These are phyloP conservation scores for Erebia epiphron DNA, from an alignment of 2,888 invertebrate genomes.

Conservation along the genomic window DNA sequence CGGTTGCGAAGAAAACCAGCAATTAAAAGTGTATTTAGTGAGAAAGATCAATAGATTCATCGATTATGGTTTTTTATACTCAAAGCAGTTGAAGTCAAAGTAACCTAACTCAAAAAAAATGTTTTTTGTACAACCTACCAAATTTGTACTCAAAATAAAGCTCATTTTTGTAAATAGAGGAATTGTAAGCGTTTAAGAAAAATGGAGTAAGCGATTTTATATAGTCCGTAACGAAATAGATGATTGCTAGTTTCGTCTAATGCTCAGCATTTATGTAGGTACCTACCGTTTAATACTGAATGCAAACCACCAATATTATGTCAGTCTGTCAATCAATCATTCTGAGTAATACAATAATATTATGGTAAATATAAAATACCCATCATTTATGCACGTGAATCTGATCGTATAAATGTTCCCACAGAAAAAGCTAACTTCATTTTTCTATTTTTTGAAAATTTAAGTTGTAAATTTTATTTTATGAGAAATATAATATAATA, in stretches of 20 bases:
- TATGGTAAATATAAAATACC: constrained; percentile 1
- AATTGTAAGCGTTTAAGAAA: background rate
- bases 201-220: constrained; percentile 12
- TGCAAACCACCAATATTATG: constrained; percentile 39
- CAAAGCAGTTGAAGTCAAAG: constrained; percentile 17
- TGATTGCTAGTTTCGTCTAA: constrained; percentile 38
- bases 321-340: constrained; percentile 48
- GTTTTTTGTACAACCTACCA: background rate
- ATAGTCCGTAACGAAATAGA: constrained; percentile 40
- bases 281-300: constrained; percentile 29
- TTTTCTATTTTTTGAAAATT: too few species aligned
- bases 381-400: background rate
- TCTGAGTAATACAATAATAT: background rate
- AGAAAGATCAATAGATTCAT: constrained; percentile 66
- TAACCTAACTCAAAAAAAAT: background rate
- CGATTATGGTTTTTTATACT: constrained; percentile 50
- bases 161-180: constrained; percentile 1
- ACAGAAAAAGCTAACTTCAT: too few species aligned
- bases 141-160: background rate
- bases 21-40: constrained; percentile 74
- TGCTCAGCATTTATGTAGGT: constrained; percentile 28
- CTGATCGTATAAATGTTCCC: background rate
- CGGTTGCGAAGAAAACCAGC: constrained; percentile 54
- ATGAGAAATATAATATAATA: too few species aligned
- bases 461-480: too few species aligned